Evolutionary conservation across 2,888 invertebrate species (phyloP).

Genomic region (Tethea ocularis): DNA sequence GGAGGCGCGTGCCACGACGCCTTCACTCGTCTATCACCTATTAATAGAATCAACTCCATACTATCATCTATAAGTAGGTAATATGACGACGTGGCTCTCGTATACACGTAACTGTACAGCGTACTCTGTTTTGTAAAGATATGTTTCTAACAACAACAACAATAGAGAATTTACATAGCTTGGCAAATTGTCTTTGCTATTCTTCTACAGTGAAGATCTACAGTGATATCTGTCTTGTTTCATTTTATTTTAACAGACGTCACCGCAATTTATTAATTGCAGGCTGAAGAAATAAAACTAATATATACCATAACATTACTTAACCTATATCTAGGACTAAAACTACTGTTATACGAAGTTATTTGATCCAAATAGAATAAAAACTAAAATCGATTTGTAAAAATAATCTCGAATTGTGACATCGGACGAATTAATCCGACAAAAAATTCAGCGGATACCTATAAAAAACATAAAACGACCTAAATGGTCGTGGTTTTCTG

Average conservation of each 20-base stretch:
- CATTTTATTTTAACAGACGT: too few species aligned
- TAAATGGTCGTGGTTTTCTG: not conserved
- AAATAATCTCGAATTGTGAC: not conserved
- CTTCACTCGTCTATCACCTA: slow-evolving; percentile 58
- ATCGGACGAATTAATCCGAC: not conserved
- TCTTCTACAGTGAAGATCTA: too few species aligned
- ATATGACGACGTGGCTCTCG: slow-evolving; percentile 16
- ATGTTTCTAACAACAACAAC: too few species aligned
- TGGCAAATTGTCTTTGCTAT: too few species aligned
- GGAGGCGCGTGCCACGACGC: slow-evolving; percentile 63
- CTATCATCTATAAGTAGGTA: slow-evolving; percentile 28
- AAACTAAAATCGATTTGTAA: not conserved
- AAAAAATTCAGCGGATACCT: not conserved
- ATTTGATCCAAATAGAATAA: not conserved
- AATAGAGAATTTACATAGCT: too few species aligned
- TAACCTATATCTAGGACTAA: too few species aligned
- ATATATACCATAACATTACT: too few species aligned
- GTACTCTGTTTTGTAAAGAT: not conserved
- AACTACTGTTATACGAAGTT: too few species aligned
- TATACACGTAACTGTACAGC: slow-evolving; percentile 6
- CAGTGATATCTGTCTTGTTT: too few species aligned
- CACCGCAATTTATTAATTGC: too few species aligned
- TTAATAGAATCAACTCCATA: slow-evolving; percentile 64
- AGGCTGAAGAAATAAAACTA: too few species aligned
- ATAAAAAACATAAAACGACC: not conserved